Base-by-base conservation (phyloP, 2,797 vertebrate species). In the Muscicapa comitata region DNA sequence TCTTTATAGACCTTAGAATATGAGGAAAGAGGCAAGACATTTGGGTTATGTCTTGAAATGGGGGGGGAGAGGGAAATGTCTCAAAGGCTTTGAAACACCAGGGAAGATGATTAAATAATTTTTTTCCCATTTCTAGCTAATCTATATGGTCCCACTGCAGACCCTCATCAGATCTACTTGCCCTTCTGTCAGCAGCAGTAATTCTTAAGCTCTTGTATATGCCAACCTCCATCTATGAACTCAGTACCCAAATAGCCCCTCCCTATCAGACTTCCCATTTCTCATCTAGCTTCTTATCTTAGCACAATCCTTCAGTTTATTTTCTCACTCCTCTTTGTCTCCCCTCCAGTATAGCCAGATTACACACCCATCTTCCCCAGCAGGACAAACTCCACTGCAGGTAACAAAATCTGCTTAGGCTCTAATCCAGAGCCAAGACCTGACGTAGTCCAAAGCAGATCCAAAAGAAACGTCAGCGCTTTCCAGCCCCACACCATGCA, bases 21-120 rank as follows among this genome's bases (percentile, higher is more conserved):
- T 11, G 7, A 88, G 5, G 11, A 14, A 68, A 66, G 33, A 43
- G 7, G 3, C 11, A 87, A 58, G n/a, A 28, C 14, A 71, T 59
- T 16, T 37, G 31, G 20, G 1, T 73, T 72, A n/a, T 5, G 5
- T 28, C 83, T 90, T 54, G 13, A 70, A 68, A 45, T 2, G 38
- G 9, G 4, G 11, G 9, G 19, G 1, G 0, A 3, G 4, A 1
- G 4, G 10, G 8, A 88, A 88, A 66, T 3, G 62, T 28, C 50
- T 78, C 26, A 55, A 55, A 71, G 11, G 10, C 29, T 59, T 58
- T 74, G 9, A 37, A 88, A 90, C 50, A 86, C 3, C 38, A 40
- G 3, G 13, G 11, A 58, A 5, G 18, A 63, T 5, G 11, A 86
- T 33, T 21, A 35, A 58, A 26, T 42, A 28, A 45, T 17, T 75